phyloP scores from a whole-genome alignment of 2,113 vertebrate genomes.

The Noturus placidus region DNA sequence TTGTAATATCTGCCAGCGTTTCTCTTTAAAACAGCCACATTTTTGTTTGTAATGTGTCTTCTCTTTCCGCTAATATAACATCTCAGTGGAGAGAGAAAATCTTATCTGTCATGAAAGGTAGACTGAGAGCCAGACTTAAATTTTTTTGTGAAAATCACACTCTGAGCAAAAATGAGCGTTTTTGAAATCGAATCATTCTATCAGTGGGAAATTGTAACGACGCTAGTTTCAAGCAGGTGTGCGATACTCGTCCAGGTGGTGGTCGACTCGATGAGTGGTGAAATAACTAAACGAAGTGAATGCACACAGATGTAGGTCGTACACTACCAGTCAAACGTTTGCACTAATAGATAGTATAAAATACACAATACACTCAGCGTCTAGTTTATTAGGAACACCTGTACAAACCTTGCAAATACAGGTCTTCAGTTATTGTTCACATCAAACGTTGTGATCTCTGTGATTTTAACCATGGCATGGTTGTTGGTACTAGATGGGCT shows the following conservation, averaged over 20 bases:
- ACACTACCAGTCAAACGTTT: neutral
- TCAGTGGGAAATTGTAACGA: neutral
- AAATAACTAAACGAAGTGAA: neutral
- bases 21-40: neutral
- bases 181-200: neutral
- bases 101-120: slow-evolving; percentile 13
- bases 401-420: no score
- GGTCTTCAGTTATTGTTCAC: no score
- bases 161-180: neutral
- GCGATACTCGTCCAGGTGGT: neutral
- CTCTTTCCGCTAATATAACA: neutral
- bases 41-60: neutral
- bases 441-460: no score
- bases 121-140: neutral
- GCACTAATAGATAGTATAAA: no score
- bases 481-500: no score
- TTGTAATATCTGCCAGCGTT: neutral
- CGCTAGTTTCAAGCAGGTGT: neutral
- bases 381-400: no score
- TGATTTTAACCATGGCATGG: no score
- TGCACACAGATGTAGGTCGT: neutral
- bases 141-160: neutral
- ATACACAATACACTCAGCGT: no score
- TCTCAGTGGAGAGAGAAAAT: slow-evolving; percentile 6
- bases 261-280: neutral